phyloP scores from a whole-genome alignment of 1,140 invertebrate genomes.

The Cydia splendana region DNA sequence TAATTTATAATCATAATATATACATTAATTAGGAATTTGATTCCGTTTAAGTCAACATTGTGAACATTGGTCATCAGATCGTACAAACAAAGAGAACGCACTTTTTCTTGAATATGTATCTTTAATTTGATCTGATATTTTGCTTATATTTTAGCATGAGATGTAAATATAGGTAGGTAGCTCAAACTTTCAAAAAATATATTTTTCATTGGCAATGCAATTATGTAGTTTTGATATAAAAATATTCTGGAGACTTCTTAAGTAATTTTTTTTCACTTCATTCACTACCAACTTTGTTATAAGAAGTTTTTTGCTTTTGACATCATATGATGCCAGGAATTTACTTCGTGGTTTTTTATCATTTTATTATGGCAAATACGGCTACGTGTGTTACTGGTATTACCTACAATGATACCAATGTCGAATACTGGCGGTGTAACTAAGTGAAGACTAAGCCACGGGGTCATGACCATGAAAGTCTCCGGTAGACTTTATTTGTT shows the following conservation, averaged over 20 bases:
- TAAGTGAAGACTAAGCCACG: not conserved
- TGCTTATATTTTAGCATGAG: not conserved
- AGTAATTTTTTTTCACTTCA: not conserved
- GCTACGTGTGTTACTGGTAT: too few relatives aligned
- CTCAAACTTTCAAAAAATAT: not conserved
- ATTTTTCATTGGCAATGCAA: constrained; percentile 3
- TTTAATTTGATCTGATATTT: constrained; percentile 19
- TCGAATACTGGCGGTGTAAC: too few relatives aligned
- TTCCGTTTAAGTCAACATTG: too few relatives aligned
- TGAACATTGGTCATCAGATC: not conserved
- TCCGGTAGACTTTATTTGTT: constrained; percentile 5
- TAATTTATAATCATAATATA: too few relatives aligned
- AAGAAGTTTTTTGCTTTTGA: not conserved
- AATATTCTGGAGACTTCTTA: constrained; percentile 4
- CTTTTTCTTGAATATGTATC: not conserved
- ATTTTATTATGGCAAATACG: too few relatives aligned
- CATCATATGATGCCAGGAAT: not conserved
- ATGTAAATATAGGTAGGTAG: constrained; percentile 21
- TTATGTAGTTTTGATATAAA: not conserved
- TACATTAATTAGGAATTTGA: too few relatives aligned
- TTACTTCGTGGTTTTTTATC: too few relatives aligned
- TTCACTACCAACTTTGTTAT: not conserved
- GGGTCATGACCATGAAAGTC: not conserved
- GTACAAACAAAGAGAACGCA: not conserved
- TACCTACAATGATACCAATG: not conserved